phyloP scores from a whole-genome alignment of 2,113 vertebrate species.

The Misgurnus mizolepis region DNA sequence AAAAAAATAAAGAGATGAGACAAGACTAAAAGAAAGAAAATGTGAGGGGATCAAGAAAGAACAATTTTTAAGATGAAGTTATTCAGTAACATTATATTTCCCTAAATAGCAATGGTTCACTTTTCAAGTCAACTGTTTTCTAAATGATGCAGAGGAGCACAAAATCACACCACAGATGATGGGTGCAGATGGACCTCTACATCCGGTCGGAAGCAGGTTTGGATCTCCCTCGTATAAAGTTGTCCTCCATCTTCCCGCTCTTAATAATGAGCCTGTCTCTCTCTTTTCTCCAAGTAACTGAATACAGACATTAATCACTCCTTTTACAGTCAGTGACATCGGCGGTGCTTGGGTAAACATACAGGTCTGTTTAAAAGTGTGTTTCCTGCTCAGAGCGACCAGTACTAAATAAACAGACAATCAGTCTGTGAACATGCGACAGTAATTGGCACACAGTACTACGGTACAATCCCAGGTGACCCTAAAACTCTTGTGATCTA shows the following conservation, averaged over 20 bases:
- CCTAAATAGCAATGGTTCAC: not conserved
- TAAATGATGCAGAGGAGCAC: not conserved
- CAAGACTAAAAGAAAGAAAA: not conserved
- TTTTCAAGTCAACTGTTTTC: not conserved
- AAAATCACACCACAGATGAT: not conserved
- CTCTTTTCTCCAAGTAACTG: not conserved
- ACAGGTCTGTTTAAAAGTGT: conserved; percentile 39
- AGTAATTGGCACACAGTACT: conserved; percentile 53
- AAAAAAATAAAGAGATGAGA: not conserved
- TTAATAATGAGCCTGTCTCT: conserved; percentile 22
- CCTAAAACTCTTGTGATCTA: conserved; percentile 27
- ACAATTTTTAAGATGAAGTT: not conserved
- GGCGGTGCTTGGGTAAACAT: conserved; percentile 63
- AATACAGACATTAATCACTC: conserved; percentile 73
- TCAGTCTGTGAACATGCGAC: conserved; percentile 56
- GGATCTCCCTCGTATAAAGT: not conserved
- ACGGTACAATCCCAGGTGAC: not conserved
- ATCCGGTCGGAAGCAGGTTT: not conserved
- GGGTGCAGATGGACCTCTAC: too few relatives aligned
- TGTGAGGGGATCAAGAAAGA: not conserved
- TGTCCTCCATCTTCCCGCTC: not conserved
- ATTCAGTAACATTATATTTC: not conserved
- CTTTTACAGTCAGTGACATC: conserved; percentile 75
- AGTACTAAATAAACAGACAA: conserved; percentile 64
- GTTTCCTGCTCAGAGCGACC: conserved; percentile 33